phyloP scores from a whole-genome alignment of 2,113 vertebrate species.

The Eretmochelys imbricata region DNA sequence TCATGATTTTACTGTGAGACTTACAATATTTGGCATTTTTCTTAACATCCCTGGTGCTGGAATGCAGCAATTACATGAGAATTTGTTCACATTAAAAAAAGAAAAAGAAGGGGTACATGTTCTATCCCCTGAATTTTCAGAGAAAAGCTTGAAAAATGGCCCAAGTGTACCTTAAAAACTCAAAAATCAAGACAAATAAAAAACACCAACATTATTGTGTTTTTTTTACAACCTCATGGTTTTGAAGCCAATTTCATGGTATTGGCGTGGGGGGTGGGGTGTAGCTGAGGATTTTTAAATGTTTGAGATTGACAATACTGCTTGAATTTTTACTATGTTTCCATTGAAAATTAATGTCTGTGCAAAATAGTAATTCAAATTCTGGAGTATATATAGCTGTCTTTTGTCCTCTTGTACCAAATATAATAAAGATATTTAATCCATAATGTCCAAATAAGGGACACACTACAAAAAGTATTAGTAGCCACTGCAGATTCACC shows the following conservation, averaged over 20 bases:
- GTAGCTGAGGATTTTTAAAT: not conserved
- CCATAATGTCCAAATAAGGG: not conserved
- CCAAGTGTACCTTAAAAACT: not conserved
- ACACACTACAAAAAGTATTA: not conserved
- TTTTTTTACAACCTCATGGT: not conserved
- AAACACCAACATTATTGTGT: not conserved
- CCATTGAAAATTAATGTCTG: not conserved
- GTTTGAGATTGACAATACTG: not conserved
- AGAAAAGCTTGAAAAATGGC: not conserved
- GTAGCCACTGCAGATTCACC: not conserved
- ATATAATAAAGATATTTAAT: not conserved
- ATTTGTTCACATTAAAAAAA: not conserved
- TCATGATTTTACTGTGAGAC: not conserved
- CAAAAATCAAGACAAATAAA: not conserved
- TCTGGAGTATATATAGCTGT: not conserved
- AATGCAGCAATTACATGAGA: not conserved
- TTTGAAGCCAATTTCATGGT: not conserved
- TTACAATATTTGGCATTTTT: not conserved
- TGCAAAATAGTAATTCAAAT: slow-evolving; percentile 9
- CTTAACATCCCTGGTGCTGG: not conserved
- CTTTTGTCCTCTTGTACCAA: not conserved
- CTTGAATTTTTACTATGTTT: not conserved
- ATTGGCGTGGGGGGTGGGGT: not conserved
- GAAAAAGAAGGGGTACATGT: not conserved
- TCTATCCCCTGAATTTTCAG: not conserved